Base-by-base conservation (phyloP, 2,888 invertebrate species). In the Malthinus flaveolus region DNA sequence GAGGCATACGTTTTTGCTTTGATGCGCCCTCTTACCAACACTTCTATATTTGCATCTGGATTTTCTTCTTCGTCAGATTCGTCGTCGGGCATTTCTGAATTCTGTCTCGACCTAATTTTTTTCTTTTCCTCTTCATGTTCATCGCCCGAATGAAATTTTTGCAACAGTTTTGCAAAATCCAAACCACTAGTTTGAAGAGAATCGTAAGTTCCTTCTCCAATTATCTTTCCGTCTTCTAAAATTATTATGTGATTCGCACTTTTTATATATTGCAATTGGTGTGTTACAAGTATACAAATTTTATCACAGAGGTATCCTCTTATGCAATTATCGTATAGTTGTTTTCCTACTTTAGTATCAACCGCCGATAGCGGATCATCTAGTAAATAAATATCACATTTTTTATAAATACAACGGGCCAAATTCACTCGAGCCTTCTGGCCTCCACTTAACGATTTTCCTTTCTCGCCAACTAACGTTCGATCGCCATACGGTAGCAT, bases 361-460 rank as follows among this genome's bases (percentile, higher is more conserved):
- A 91, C 89, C 0, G 90, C 90, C 37, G 89, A 88, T 15, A 91
- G 76, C 0, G 91, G 90, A 91, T 93, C 93, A 69, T 93, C 92
- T 46, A 93, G 75, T 31, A 93, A 79, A 71, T 91, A 92, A 37
- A 93, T 83, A 68, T 93, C 91, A 0, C 90, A 90, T 66, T 88
- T 83, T 67, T 85, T 85, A 71, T 92, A 93, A 47, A 90, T 79
- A 0, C 88, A 85, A 68, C 90, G 81, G 0, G 89, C 90, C 45
- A 93, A 79, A 73, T 88, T 89, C 34, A 93, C 84, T 61, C 92
- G 82, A 1, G 91, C 90, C 73, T 85, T 85, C 76, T 92, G 92
- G n/a, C 91, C 91, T 7, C 91, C 91, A 15, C 90, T 90, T 7
- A 93, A 77, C 9, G 87, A 86, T 0, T 87, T 84, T 7, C 92